A percentile compares a stretch with the other conserved stretches of the same genome.
Evolutionary conservation across 1,140 invertebrate species (phyloP).

Genomic region (Teleopsis dalmanni): DNA sequence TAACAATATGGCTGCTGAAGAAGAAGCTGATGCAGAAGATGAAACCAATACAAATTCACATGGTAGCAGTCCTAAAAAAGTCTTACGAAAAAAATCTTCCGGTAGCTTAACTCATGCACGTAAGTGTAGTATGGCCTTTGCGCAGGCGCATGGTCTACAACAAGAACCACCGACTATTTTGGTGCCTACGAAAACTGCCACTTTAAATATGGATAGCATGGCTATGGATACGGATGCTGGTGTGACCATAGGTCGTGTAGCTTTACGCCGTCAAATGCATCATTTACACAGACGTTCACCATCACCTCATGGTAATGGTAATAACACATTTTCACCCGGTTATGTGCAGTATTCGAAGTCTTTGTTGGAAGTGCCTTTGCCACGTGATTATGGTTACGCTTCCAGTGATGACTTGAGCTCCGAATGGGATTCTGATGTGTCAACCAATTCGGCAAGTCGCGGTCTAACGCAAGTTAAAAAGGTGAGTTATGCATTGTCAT

Average conservation of each 20-base stretch:
- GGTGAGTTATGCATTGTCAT: too few relatives aligned
- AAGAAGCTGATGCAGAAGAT: slow-evolving; percentile 1
- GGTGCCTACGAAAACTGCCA: slow-evolving; percentile 1
- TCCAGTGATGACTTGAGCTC: slow-evolving; percentile 82
- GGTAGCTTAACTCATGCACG: slow-evolving; percentile 29
- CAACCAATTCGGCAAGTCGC: slow-evolving; percentile 24
- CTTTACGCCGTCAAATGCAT: slow-evolving; percentile 11
- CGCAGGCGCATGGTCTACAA: slow-evolving; percentile 33
- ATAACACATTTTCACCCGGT: slow-evolving; percentile 47
- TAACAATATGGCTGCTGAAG: slow-evolving; percentile 4
- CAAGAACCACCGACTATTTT: slow-evolving; percentile 17
- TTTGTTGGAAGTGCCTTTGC: slow-evolving; percentile 64
- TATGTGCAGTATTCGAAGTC: slow-evolving; percentile 73
- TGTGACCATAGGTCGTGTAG: slow-evolving; percentile 9
- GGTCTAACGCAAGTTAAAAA: slow-evolving; percentile 23
- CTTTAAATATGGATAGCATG: background rate
- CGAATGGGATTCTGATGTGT: slow-evolving; percentile 80
- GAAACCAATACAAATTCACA: background rate
- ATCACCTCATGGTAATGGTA: slow-evolving; percentile 26
- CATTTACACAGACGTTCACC: slow-evolving; percentile 23
- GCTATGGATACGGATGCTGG: slow-evolving; percentile 2
- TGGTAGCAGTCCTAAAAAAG: slow-evolving; percentile 16
- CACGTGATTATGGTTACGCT: slow-evolving; percentile 70
- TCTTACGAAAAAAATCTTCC: slow-evolving; percentile 33
- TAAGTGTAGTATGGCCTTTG: slow-evolving; percentile 40